A percentile compares a stretch with the other conserved stretches of the same genome.
Conservation (phyloP, 2,888 invertebrate species). For the Oscheius sp. region DNA sequence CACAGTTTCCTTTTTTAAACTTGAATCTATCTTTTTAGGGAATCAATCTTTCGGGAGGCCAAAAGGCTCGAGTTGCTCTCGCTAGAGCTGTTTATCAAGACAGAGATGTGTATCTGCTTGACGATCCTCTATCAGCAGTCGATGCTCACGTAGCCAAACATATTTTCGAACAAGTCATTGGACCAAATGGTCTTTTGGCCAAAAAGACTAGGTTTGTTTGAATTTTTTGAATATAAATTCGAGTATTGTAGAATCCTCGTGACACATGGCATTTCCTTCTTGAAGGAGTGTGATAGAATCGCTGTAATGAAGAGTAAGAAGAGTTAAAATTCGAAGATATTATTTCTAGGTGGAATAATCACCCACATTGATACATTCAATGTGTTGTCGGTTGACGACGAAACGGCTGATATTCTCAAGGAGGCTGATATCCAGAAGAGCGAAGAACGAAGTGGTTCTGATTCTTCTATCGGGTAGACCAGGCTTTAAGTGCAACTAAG, state of each 20-base stretch:
- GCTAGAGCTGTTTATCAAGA: conserved; percentile 89
- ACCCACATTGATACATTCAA: conserved; percentile 56
- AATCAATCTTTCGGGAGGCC: conserved; percentile 68
- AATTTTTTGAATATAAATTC: not conserved
- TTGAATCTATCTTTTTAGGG: conserved; percentile 51
- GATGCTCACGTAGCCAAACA: conserved; percentile 97
- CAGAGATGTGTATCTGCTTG: conserved; percentile 87
- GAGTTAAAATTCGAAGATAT: no score
- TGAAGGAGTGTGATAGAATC: conserved; percentile 89
- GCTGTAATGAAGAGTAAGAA: conserved; percentile 80
- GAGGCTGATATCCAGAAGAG: conserved; percentile 41
- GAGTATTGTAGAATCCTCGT: conserved; percentile 83
- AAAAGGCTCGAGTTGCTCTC: conserved; percentile 81
- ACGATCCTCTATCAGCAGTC: conserved; percentile 93
- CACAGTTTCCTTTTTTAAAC: not conserved
- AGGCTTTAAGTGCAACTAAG: not conserved
- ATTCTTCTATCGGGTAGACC: not conserved
- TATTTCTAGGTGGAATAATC: conserved; percentile 43
- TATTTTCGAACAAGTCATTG: conserved; percentile 72
- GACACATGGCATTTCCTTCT: conserved; percentile 91
- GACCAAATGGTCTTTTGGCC: conserved; percentile 63
- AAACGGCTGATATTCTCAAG: conserved; percentile 41
- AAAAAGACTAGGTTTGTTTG: conserved; percentile 75
- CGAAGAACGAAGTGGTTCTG: conserved; percentile 29
- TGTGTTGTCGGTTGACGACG: conserved; percentile 38